Evolutionary conservation across 2,797 vertebrate species (phyloP), one percentile per base, ranked within the genome.

Genomic region (Petrocephalus sullivani): DNA sequence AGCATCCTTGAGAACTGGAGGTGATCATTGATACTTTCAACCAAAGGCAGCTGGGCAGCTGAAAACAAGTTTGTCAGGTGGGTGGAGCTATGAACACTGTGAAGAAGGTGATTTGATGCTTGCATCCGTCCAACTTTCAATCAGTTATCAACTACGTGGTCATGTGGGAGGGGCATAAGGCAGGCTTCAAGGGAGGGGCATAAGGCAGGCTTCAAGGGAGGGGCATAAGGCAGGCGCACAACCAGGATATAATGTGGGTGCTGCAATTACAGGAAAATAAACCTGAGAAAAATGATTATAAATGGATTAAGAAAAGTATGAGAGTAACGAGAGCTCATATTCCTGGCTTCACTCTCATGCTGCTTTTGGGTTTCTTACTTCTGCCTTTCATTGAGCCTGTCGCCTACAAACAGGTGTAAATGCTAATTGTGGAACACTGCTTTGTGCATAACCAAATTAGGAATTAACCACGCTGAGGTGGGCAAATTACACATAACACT

Each of bases 1-100:
- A 88, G 83, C 91, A 91, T 85, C 89, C 89, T 89, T 92, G 90
- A 41, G 10, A 4, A 16, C 28, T 67, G 10, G 12, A 67, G 19
- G 0, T 78, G 71, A 78, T 16, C 71, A 41, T 19, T 78, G 6
- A 46, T 78, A 46, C 37, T 37, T 78, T 46, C 16, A 46, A 14
- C 9, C 61, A 67, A 67, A 28, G 21, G 21, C 60, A n/a, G n/a
- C 19, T 60, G 60, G 9, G 60, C 8, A 28, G 21, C 60, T 64
- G 61, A 64, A 14, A 64, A 64, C 23, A 3, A 1, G 61, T 64
- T 23, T 64, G 61, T 64, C 23, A 4, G 9, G 9, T 9, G 23
- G 2, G 2, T 1, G 2, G 6, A n/a, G 21, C 61, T 28, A 10
- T 1, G 10, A 64, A 28, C 28, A 33, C 61, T 67, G 64, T 33